These are phyloP conservation scores for Acrobasis consociella DNA, from an alignment of 2,888 invertebrate genomes.

Conservation along the genomic window DNA sequence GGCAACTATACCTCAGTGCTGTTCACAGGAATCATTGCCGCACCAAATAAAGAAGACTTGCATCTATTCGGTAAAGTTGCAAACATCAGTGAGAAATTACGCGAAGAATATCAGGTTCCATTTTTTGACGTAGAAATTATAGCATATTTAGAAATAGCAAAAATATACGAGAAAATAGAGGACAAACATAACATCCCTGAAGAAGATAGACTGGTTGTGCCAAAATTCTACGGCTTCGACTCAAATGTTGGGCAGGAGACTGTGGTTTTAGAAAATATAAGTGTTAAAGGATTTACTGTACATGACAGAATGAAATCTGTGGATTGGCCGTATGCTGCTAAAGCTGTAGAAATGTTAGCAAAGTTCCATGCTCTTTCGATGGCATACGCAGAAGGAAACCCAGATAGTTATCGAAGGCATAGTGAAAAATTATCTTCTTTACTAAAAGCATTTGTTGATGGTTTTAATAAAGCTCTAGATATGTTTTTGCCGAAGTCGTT, in stretches of 20 bases:
- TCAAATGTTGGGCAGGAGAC: slow-evolving; percentile 39
- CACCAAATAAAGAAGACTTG: slow-evolving; percentile 33
- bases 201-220: slow-evolving; percentile 36
- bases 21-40: slow-evolving; percentile 38
- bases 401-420: slow-evolving; percentile 28
- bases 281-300: slow-evolving; percentile 39
- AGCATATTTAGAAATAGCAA: slow-evolving; percentile 36
- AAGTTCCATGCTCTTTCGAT: slow-evolving; percentile 56
- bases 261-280: slow-evolving; percentile 50
- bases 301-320: slow-evolving; percentile 45
- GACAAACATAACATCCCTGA: slow-evolving; percentile 33
- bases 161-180: slow-evolving; percentile 37
- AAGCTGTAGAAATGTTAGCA: slow-evolving; percentile 42
- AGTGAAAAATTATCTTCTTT: background rate
- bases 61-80: slow-evolving; percentile 57
- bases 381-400: slow-evolving; percentile 44
- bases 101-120: slow-evolving; percentile 23
- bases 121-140: slow-evolving; percentile 41
- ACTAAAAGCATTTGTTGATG: slow-evolving; percentile 34
- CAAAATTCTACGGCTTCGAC: slow-evolving; percentile 39
- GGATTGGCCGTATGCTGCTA: slow-evolving; percentile 45
- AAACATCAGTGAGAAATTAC: slow-evolving; percentile 38
- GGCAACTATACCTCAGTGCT: slow-evolving; percentile 52
- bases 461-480: slow-evolving; percentile 35
- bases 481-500: background rate